Base-by-base conservation (phyloP, 2,113 vertebrate genomes). In the Ceratotherium simum region DNA sequence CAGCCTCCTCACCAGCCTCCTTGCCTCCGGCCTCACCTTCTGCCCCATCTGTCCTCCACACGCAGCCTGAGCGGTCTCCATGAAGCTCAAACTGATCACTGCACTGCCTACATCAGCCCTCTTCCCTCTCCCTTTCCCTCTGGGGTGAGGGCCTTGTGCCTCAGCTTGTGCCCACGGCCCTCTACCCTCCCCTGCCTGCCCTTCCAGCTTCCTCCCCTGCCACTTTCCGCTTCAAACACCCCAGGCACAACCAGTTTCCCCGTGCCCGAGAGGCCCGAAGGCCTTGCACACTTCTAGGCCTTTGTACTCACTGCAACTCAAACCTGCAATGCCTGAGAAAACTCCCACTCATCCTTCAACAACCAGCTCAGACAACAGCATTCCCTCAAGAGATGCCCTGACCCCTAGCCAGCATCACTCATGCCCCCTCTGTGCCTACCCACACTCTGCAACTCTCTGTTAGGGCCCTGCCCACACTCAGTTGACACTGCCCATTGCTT, bases 111-210 rank as follows among this genome's bases (percentile, higher is more conserved):
- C 39, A 33, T 65, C n/a, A 39, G 29, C 31, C 54, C 54, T 80
- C 21, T 58, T 92, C 5, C 20, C 25, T 51, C 58, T 25, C 12
- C 60, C 36, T 39, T 13, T 0, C 56, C 56, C 46, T 86, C 48
- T 29, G 39, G 31, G n/a, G 51, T 8, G 8, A 46, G 83, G 39
- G 42, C 17, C 36, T 64, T 4, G 0, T 14, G 81, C 33, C 62
- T 95, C 33, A 60, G 23, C 29, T 56, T 3, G 33, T 18, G 10
- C 20, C 54, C 82, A 73, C 29, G 67, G 20, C n/a, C 27, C 25
- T 48, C 46, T 4, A 1, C 27, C 31, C 1, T 4, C 70, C 10
- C 31, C 33, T 21, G 2, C 18, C 48, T 39, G 21, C 1, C 9
- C n/a, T 54, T 54, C n/a, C 33, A 4, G n/a, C 27, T 14, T 48